Percentiles rank a stretch among this genome's conserved stretches.
Conservation (phyloP, 23 tunicate species). For the Phallusia fumigata region DNA sequence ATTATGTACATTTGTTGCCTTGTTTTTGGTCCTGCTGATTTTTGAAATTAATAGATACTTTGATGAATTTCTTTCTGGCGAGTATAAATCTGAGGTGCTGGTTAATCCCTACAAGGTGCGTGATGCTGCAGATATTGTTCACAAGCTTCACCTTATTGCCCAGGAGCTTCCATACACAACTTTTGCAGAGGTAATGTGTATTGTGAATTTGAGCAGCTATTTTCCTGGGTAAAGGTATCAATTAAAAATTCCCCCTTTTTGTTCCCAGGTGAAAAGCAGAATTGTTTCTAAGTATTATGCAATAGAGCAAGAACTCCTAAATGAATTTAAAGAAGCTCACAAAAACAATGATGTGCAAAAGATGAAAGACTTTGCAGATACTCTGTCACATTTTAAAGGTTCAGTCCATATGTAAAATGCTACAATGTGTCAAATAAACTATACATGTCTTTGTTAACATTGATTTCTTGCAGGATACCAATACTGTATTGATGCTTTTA, state of each 20-base stretch:
- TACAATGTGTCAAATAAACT: neutral
- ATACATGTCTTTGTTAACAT: neutral
- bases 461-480: conserved; percentile 63
- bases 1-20: neutral
- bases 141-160: conserved; percentile 96
- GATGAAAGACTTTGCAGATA: conserved; percentile 85
- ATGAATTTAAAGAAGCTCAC: conserved; percentile 86
- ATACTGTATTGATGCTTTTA: conserved; percentile 92
- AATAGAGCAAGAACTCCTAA: conserved; percentile 71
- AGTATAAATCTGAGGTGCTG: conserved; percentile 68
- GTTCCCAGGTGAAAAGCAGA: conserved; percentile 44
- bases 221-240: neutral
- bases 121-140: conserved; percentile 98
- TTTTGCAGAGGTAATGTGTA: conserved; percentile 43
- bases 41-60: conserved; percentile 43
- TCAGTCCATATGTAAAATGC: neutral
- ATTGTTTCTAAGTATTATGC: conserved; percentile 55
- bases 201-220: neutral
- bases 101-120: conserved; percentile 64
- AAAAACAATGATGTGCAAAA: conserved; percentile 60
- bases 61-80: conserved; percentile 81
- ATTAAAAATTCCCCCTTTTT: neutral
- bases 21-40: neutral
- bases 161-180: conserved; percentile 90
- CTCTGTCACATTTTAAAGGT: conserved; percentile 89